Base-by-base conservation (phyloP, 1,140 invertebrate species). In the Apis mellifera region DNA sequence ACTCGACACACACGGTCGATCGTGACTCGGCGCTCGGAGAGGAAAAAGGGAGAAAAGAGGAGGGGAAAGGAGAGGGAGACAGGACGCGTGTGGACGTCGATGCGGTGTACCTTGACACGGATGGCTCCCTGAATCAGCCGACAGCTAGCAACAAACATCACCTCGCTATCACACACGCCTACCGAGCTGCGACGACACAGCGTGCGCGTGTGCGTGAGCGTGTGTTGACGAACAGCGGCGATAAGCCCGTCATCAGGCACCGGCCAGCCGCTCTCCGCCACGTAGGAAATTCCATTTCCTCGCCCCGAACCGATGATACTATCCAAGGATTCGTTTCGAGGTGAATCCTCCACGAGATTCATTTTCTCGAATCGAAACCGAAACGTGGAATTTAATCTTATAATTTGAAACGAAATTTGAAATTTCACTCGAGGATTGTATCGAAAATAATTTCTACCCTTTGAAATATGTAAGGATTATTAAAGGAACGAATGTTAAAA, bases 41-140 rank as follows among this genome's bases (percentile, higher is more conserved):
- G n/a, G 32, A 32, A 3, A 32, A 32, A 32, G 4, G 4, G 32
- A 3, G 32, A 32, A 32, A 32, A 32, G 2, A 3, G 2, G 32
- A 3, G 32, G 2, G 32, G 2, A 2, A 32, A 3, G 2, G 32
- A 32, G 32, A 32, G 32, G 4, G 2, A 32, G 32, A 92, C 88
- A 91, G 91, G 91, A 92, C 89, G 92, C 90, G 90, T 92, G 90
- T 91, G 91, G 90, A 90, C 89, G 84, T 86, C 90, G 92, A 94
- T 93, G 93, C 90, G 92, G 93, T 94, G 92, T 94, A 93, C 93
- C 93, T 94, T 94, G 93, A 94, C 93, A 94, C 91, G 92, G 93
- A 94, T 94, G 93, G 90, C 92, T 94, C 93, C 91, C 93, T 93
- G 93, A 94, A 93, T 93, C 91, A 93, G 89, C 91, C 87, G 88